A percentile compares a stretch with the other conserved stretches of the same genome.
Conservation (phyloP, 2,113 vertebrate genomes). For the Cairina moschata region DNA sequence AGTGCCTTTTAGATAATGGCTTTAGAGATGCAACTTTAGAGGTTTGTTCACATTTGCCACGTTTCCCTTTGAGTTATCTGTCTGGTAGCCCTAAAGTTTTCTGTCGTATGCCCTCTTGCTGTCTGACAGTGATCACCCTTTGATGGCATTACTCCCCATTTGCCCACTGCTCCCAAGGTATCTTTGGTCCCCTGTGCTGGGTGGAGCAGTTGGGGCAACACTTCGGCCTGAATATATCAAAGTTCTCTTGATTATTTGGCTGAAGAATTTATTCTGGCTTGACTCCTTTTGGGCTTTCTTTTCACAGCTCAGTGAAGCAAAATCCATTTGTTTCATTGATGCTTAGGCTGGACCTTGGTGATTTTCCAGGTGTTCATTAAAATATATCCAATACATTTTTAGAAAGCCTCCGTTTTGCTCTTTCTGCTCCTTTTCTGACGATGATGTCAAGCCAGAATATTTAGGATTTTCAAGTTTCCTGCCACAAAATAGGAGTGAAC, state of each 20-base stretch:
- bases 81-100: too few relatives aligned
- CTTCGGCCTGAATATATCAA: rapidly evolving
- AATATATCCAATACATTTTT: not conserved
- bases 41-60: not conserved
- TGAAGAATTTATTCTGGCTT: not conserved
- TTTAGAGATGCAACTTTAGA: not conserved
- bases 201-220: not conserved
- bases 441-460: not conserved
- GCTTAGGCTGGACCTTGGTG: not conserved
- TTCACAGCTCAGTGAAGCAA: not conserved
- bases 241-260: not conserved
- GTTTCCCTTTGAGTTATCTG: too few relatives aligned
- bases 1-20: too few relatives aligned
- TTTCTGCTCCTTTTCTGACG: not conserved
- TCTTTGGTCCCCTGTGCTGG: too few relatives aligned
- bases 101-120: not conserved
- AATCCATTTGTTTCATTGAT: not conserved
- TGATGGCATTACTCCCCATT: rapidly evolving
- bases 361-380: not conserved
- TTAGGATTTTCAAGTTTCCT: not conserved
- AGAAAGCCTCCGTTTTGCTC: not conserved
- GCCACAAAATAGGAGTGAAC: not conserved
- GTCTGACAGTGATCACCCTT: rapidly evolving
- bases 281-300: not conserved
- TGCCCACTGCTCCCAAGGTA: rapidly evolving